Evolutionary conservation across 1,140 invertebrate species (phyloP).

Genomic region (Saccostrea echinata): DNA sequence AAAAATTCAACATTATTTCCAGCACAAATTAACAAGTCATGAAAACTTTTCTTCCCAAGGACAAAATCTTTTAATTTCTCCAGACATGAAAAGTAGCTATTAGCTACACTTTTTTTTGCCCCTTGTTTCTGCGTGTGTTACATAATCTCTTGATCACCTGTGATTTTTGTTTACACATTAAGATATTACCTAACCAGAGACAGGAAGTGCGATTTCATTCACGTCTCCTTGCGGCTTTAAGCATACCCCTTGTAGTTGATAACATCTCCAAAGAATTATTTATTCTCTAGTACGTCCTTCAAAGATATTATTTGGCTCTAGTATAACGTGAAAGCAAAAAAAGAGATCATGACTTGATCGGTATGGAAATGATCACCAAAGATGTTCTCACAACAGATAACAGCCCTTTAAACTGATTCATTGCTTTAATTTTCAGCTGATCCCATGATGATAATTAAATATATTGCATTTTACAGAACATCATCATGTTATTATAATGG

Average conservation of each 20-base stretch:
- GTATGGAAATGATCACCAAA: neutral
- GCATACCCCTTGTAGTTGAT: neutral
- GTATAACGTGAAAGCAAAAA: neutral
- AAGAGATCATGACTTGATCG: neutral
- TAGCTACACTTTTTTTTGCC: neutral
- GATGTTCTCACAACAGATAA: neutral
- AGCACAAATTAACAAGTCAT: too few species aligned
- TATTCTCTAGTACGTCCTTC: neutral
- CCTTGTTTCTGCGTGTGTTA: neutral
- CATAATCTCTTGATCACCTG: conserved; percentile 30
- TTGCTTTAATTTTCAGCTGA: too few species aligned
- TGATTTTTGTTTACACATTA: conserved; percentile 2
- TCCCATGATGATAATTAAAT: too few species aligned
- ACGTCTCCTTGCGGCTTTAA: neutral
- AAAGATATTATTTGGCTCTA: neutral
- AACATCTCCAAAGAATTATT: neutral
- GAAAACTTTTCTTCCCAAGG: too few species aligned
- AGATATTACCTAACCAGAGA: neutral
- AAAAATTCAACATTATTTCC: too few species aligned
- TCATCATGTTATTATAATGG: too few species aligned
- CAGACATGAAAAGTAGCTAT: too few species aligned
- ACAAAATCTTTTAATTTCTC: too few species aligned
- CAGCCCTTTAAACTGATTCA: too few species aligned
- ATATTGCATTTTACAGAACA: too few species aligned
- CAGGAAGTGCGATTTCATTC: conserved; percentile 8